These are phyloP conservation scores for Scalopus aquaticus DNA, from an alignment of 2,113 vertebrate genomes.

Conservation along the genomic window DNA sequence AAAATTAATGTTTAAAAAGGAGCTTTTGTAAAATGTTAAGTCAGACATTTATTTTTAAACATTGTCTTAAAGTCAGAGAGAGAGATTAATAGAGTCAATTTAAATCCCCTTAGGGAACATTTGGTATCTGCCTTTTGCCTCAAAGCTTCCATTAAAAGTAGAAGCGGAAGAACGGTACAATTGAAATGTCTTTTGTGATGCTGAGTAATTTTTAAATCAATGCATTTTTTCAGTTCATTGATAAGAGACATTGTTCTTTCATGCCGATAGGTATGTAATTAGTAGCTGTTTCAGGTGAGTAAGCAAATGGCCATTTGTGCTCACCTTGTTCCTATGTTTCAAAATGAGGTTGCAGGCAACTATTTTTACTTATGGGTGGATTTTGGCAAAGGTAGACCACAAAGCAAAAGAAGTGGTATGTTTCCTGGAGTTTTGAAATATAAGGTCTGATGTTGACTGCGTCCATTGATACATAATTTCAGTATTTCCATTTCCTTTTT, in stretches of 20 bases:
- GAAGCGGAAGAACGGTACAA: background rate
- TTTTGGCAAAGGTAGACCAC: background rate
- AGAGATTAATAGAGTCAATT: conserved; percentile 57
- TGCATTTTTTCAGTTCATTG: conserved; percentile 7
- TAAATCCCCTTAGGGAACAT: conserved; percentile 32
- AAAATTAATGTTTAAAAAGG: conserved; percentile 54
- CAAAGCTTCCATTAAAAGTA: background rate
- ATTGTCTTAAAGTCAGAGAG: conserved; percentile 42
- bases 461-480: background rate
- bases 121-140: conserved; percentile 22
- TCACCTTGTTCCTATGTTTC: conserved; percentile 16
- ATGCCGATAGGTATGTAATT: conserved; percentile 17
- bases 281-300: background rate
- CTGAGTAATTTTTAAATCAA: conserved; percentile 49
- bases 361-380: background rate
- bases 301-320: background rate
- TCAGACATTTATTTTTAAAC: conserved; percentile 66
- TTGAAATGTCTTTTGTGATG: conserved; percentile 27
- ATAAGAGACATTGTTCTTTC: background rate
- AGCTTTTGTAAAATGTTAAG: conserved; percentile 54
- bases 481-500: background rate
- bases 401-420: background rate
- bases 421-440: background rate
- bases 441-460: background rate
- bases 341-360: background rate